A percentile compares a stretch with the other conserved stretches of the same genome.
Conservation (phyloP, 2,797 vertebrate species). For the Microctenopoma stevenorrisi region DNA sequence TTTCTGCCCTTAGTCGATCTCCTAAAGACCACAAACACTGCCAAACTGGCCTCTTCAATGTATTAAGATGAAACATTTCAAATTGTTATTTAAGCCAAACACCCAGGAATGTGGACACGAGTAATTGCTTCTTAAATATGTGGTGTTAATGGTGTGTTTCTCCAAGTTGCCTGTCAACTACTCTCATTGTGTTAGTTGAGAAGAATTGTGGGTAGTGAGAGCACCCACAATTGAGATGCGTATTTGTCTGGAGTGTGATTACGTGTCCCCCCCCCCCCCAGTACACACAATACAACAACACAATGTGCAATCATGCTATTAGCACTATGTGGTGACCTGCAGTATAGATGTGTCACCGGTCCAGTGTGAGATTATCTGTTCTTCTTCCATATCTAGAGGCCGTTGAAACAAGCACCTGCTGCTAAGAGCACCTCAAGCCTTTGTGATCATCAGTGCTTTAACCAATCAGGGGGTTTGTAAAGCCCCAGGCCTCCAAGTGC, state of each 20-base stretch:
- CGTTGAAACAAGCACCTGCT: conserved; percentile 78
- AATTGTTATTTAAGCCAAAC: conserved; percentile 72
- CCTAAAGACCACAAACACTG: conserved; percentile 70
- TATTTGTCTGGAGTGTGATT: conserved; percentile 71
- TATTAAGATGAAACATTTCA: conserved; percentile 41
- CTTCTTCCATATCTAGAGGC: conserved; percentile 74
- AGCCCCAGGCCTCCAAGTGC: conserved; percentile 76
- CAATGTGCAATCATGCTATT: conserved; percentile 70
- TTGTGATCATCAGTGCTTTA: conserved; percentile 84
- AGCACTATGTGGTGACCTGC: conserved; percentile 72
- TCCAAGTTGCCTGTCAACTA: conserved; percentile 60
- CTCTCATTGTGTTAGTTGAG: conserved; percentile 70
- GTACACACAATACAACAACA: conserved; percentile 44
- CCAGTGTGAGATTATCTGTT: conserved; percentile 72
- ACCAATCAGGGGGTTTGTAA: conserved; percentile 76
- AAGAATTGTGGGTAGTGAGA: conserved; percentile 61
- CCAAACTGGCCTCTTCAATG: conserved; percentile 65
- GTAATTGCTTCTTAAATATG: conserved; percentile 66
- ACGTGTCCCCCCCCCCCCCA: conserved; percentile 50
- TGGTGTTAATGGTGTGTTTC: conserved; percentile 71
- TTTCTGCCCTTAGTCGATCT: conserved; percentile 54
- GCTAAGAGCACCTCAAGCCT: conserved; percentile 82
- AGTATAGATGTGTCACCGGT: conserved; percentile 68
- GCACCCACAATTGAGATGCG: conserved; percentile 44
- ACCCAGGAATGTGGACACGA: conserved; percentile 58